A percentile compares a stretch with the other conserved stretches of the same genome.
phyloP scores from a whole-genome alignment of 1,140 invertebrate species.

The Platyscapa corneri region DNA sequence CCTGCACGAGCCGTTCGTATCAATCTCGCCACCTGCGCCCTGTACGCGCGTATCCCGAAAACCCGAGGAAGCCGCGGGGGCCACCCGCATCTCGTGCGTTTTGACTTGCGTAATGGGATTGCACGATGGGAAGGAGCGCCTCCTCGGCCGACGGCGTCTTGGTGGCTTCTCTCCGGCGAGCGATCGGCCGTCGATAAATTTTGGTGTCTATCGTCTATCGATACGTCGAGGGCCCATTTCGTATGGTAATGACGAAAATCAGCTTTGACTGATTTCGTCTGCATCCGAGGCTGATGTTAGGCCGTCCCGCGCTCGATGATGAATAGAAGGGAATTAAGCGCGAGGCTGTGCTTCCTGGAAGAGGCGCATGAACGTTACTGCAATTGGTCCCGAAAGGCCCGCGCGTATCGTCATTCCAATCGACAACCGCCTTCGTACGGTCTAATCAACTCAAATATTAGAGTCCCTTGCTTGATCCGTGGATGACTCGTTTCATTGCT shows the following conservation, averaged over 20 bases:
- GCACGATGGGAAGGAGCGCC: too few species aligned
- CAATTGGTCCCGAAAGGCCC: not conserved
- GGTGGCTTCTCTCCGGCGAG: not conserved
- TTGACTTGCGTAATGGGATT: slow-evolving; percentile 38
- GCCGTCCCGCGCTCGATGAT: not conserved
- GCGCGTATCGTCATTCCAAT: not conserved
- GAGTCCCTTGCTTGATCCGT: not conserved
- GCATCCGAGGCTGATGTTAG: not conserved
- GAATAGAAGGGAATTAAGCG: slow-evolving; percentile 26
- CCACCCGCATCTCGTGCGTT: slow-evolving; percentile 35
- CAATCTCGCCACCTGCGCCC: slow-evolving; percentile 60
- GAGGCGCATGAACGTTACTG: not conserved
- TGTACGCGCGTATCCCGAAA: slow-evolving; percentile 27
- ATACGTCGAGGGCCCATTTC: not conserved
- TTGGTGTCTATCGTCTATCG: not conserved
- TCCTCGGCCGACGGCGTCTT: not conserved
- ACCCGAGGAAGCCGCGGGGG: not conserved
- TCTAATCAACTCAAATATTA: not conserved
- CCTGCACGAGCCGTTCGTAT: slow-evolving; percentile 54
- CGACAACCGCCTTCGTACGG: not conserved
- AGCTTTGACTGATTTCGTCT: slow-evolving; percentile 3
- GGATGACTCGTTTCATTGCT: not conserved
- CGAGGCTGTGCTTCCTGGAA: not conserved
- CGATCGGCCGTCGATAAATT: slow-evolving; percentile 32
- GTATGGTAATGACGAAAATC: slow-evolving; percentile 21